These are phyloP conservation scores for Motacilla tschutschensis DNA, from an alignment of 2,113 vertebrate species.

Conservation along the genomic window DNA sequence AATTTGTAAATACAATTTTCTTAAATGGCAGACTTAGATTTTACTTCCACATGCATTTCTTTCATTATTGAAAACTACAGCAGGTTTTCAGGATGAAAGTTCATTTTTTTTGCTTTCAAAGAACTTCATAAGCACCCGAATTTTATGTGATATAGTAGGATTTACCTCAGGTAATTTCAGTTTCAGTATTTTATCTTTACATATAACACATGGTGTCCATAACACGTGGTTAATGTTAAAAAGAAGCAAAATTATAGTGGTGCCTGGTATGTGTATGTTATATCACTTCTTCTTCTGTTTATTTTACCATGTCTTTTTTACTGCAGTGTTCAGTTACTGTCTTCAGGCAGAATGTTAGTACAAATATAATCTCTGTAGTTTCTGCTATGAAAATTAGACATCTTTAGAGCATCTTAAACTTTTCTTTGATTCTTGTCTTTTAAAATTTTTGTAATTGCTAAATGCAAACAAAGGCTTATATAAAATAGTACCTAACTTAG, in stretches of 20 bases:
- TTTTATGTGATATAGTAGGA: constrained; percentile 24
- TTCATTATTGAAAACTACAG: constrained; percentile 6
- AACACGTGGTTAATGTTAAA: constrained; percentile 31
- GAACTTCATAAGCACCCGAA: constrained; percentile 36
- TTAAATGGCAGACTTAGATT: constrained; percentile 31
- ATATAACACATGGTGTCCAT: constrained; percentile 7
- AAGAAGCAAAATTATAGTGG: constrained; percentile 37
- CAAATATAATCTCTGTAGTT: constrained; percentile 27
- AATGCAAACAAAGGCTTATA: constrained; percentile 42
- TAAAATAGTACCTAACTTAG: not conserved
- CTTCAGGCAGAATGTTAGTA: constrained; percentile 33
- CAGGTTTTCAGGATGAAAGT: not conserved
- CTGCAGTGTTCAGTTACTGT: constrained; percentile 36
- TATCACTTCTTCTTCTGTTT: constrained; percentile 47
- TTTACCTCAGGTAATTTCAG: constrained; percentile 56
- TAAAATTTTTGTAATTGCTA: constrained; percentile 29
- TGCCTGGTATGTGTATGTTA: constrained; percentile 39
- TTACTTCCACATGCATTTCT: constrained; percentile 30
- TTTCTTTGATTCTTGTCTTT: constrained; percentile 41
- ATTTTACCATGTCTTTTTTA: constrained; percentile 53
- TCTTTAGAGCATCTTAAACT: constrained; percentile 43
- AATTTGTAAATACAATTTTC: constrained; percentile 41
- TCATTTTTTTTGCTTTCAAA: not conserved
- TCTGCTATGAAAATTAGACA: constrained; percentile 20
- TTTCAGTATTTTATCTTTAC: constrained; percentile 58